Base-by-base conservation (phyloP, 2,113 vertebrate species). In the Acinonyx jubatus region DNA sequence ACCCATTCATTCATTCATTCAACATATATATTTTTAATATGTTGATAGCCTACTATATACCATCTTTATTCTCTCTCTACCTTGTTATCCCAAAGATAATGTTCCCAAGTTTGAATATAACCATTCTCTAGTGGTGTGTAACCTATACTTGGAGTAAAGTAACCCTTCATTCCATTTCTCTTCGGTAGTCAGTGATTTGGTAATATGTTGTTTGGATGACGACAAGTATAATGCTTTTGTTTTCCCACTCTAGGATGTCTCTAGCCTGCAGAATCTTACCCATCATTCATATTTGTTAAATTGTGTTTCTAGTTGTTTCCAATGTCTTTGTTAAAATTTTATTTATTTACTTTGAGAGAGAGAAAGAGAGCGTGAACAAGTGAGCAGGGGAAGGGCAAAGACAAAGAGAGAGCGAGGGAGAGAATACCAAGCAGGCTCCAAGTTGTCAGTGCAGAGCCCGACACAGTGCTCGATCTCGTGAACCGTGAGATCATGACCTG, bases 291-390 rank as follows among this genome's bases (percentile, higher is more conserved):
- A 36, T 84, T 84, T 66, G 4, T 74, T 66, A 27, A 81, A 80
- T 85, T 94, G 27, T 94, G n/a, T 21, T 96, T 90, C 63, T 82
- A 82, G 48, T 83, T 95, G 29, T 73, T 92, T 80, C 27, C 68
- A 87, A 29, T 82, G 50, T 69, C 25, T 68, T 90, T 57, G 21
- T 8, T 21, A 21, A 61, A 61, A 23, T 61, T 61, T 3, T 61
- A 61, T 61, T 61, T 61, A 61, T 23, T 61, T 61, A 61, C 23
- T 61, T 61, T 61, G 21, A 61, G 21, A 61, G 13, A 50, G 57
- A 61, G 57, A 61, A 21, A 61, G 57, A 61, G 57, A 45, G 45
- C 45, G 7, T 45, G 45, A 45, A 45, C 7, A 61, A 23, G 57
- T 61, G 57, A 61, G 57, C 57, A 23, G 57, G 23, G 21, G 19